Base-by-base conservation (phyloP, 2,888 invertebrate species). In the Mylabris sibirica region DNA sequence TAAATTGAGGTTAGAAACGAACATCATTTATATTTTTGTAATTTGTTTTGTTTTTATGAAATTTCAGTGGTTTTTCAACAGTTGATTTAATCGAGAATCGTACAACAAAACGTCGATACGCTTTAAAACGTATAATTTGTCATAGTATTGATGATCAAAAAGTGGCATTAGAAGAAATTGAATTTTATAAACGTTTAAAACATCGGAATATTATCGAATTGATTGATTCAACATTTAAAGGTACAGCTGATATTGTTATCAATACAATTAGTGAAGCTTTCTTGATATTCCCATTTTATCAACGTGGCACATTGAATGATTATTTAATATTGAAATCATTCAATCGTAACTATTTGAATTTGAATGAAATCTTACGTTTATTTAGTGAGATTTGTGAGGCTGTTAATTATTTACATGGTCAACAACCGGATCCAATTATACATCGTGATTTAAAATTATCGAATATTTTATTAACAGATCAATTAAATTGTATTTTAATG, bases 401-500 rank as follows among this genome's bases (percentile, higher is more conserved):
- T 0, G 85, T 95, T 0, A 89, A 89, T 81, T 91, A 90, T 61
- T 88, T 95, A 80, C 95, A 95, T 79, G 89, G 90, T 77, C 87
- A 89, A 26, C 89, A 89, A 78, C 93, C 94, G 0, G 88, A 90
- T 68, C 90, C 93, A 22, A 85, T 93, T 75, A 93, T 94, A 49
- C 95, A 95, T 81, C 88, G 96, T 78, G 96, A 96, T 84, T 83
- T 96, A 49, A 96, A 96, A 85, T 93, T 95, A 64, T 93, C 92
- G 17, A 96, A 96, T 85, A 89, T 96, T 73, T 90, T 96, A 77
- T 83, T 95, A 30, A 89, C 89, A 22, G 91, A 93, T 78, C 90
- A 90, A 64, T 88, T 88, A 80, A 89, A 88, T 63, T 92, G 95
- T 0, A 86, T 95, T 64, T 88, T 96, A 71, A 95, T 95, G 88